Evolutionary conservation across 1,140 invertebrate species (phyloP), one percentile per base, ranked within the genome.

Genomic region (Andrena cerasifolii): DNA sequence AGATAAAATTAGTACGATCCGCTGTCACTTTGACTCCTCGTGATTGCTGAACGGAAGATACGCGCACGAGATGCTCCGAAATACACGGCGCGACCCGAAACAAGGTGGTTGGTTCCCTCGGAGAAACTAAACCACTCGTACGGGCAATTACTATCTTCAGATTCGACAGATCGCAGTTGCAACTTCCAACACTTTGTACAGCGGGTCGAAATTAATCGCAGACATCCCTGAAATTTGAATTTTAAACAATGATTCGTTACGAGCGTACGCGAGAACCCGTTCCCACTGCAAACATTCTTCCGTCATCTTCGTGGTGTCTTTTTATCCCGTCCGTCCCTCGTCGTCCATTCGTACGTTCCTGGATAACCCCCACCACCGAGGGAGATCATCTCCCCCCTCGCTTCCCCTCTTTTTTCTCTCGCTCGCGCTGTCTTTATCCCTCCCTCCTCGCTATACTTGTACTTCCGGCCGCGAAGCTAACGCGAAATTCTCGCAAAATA

Each of bases 401-500:
- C 84, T 87, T 90, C 88, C 86, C 85, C 86, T 86, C 87, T 86
- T 89, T 80, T 90, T 79, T 77, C 85, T 74, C 74, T 83, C 78
- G 75, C 70, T 67, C 83, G 74, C 62, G 59, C 78, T 49, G 67
- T 78, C 51, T 62, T 72, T 89, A 85, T 85, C 83, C 87, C 86
- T 87, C 83, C 36, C 65, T 68, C 70, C 68, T 79, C 75, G 81
- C 85, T 89, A 88, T 89, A 88, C 87, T 88, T 88, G 86, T 89
- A 89, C 88, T 89, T 89, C 88, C 88, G 88, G 86, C 74, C 87
- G 86, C 81, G 72, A 80, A 59, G 70, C 78, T 83, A 87, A 80
- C 78, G 86, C 87, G 80, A 89, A 89, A 84, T 89, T 87, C 86
- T 87, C 80, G 84, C 83, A 84, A 89, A 88, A 89, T 89, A 88